A percentile compares a stretch with the other conserved stretches of the same genome.
Conservation (phyloP, 2,888 invertebrate genomes). For the Lordiphosa fenestrarum region DNA sequence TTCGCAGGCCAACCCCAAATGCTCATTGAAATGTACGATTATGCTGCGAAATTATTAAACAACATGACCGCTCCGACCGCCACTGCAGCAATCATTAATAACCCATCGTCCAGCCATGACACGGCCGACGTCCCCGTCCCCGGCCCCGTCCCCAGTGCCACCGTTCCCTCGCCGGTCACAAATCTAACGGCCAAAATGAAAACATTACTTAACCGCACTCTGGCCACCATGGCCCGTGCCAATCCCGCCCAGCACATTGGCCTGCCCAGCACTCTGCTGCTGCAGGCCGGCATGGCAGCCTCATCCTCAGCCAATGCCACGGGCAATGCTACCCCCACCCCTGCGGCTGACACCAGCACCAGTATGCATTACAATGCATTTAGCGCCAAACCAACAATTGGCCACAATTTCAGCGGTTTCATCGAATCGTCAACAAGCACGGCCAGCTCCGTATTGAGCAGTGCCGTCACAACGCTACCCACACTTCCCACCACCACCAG, state of each 20-base stretch:
- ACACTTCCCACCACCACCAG: slow-evolving; percentile 28
- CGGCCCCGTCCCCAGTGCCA: background rate
- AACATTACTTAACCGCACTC: slow-evolving; percentile 61
- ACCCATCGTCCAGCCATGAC: slow-evolving; percentile 15
- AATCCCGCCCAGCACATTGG: slow-evolving; percentile 53
- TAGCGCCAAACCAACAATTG: slow-evolving; percentile 19
- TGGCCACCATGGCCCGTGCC: slow-evolving; percentile 51
- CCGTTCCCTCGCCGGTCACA: slow-evolving; percentile 32
- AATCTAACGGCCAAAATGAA: slow-evolving; percentile 63
- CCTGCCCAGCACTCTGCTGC: slow-evolving; percentile 44
- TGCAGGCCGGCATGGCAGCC: slow-evolving; percentile 22
- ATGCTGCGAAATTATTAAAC: slow-evolving; percentile 72
- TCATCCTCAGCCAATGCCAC: too few relatives aligned
- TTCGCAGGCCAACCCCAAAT: slow-evolving; percentile 33
- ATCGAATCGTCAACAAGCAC: slow-evolving; percentile 62
- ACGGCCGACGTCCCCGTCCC: slow-evolving; percentile 1
- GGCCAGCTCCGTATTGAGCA: slow-evolving; percentile 50
- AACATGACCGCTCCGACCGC: slow-evolving; percentile 61
- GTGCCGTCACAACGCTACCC: slow-evolving; percentile 39
- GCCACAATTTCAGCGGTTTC: slow-evolving; percentile 45
- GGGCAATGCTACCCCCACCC: too few relatives aligned
- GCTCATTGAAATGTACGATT: slow-evolving; percentile 70
- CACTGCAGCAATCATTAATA: slow-evolving; percentile 53
- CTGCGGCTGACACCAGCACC: too few relatives aligned
- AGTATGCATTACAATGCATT: slow-evolving; percentile 29